Base-by-base conservation (phyloP, 2,888 invertebrate genomes). In the Leptarthrus brevirostris region DNA sequence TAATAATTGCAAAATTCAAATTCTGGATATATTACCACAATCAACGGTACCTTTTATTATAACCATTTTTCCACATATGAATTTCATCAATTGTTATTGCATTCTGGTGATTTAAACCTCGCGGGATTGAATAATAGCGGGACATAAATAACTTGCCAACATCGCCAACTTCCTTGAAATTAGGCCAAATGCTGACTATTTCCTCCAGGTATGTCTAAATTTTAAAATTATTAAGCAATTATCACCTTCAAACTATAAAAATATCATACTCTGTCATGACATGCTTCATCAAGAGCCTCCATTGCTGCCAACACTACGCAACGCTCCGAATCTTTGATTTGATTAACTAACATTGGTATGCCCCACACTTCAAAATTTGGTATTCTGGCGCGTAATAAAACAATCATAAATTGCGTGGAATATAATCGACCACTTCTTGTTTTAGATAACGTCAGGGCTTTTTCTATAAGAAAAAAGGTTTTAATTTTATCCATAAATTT, bases 271-370 rank as follows among this genome's bases (percentile, higher is more conserved):
- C 92, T 90, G 77, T 95, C 91, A 84, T 95, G 95, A 82, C 94
- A 94, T n/a, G 96, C 95, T 86, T 98, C 98, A 81, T 96, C 94
- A 52, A 98, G 86, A 73, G 93, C 92, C 77, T 91, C 89, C 72
- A 96, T 86, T 3, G 97, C 95, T 8, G 92, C 89, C 78, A 93
- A 87, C 6, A 92, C 91, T 26, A 98, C 93, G 44, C 91, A 89
- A 76, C 91, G 90, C 74, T 93, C 93, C 75, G 90, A 88, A 82
- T 98, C 98, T 78, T 91, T 91, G 36, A 98, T 87, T 85, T 96
- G 96, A 71, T 90, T 90, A 18, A 95, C 90, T 64, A 98, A 87
- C 80, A 96, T 86, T 77, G 93, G 91, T 75, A 98, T 88, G 20
- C 95, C 93, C 97, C 98, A 98, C 20, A 90, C 88, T 78, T 91